Evolutionary conservation across 2,113 vertebrate genomes (phyloP), one percentile per base, ranked within the genome.

Genomic region (Epinephelus lanceolatus): DNA sequence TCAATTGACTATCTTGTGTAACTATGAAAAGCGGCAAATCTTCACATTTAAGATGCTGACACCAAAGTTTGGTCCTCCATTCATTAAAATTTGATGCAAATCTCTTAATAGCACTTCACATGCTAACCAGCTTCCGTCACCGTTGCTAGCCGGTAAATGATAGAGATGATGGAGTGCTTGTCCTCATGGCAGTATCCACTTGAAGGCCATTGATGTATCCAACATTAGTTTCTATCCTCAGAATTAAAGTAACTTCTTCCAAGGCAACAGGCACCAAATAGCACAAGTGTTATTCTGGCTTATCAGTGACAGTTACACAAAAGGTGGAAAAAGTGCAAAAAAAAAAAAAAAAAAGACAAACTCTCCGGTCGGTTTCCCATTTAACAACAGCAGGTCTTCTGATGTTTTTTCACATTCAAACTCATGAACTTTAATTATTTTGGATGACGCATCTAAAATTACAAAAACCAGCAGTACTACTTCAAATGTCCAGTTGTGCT

Each of bases 401-500:
- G 57, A 59, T 45, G 52, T 37, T 68, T 27, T 8, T 30, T 12
- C 45, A 75, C 49, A 70, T 55, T 42, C 0, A 10, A 49, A 30
- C 25, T 19, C 1, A 23, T 45, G 9, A 37, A 57, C 21, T 45
- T 6, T 17, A 27, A 5, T 5, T 40, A 59, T 60, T n/a, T 51
- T n/a, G 7, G 0, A 23, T 18, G 33, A 53, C 40, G 33, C 9
- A 30, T 19, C 12, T 23, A 25, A 53, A 52, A 40, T 53, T 18
- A 37, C 4, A 18, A 52, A 70, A 51, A n/a, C 8, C 8, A 14
- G 4, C 10, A 37, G 18, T 4, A 12, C 8, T 11, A 13, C 27
- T 30, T 47, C 30, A 61, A 62, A 77, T 52, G 51, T 80, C 81
- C 27, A 27, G 63, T 61, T 70, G 11, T 40, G 63, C 59, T 8